Conservation (phyloP, 2,797 vertebrate genomes). For the Bovichtus diacanthus region DNA sequence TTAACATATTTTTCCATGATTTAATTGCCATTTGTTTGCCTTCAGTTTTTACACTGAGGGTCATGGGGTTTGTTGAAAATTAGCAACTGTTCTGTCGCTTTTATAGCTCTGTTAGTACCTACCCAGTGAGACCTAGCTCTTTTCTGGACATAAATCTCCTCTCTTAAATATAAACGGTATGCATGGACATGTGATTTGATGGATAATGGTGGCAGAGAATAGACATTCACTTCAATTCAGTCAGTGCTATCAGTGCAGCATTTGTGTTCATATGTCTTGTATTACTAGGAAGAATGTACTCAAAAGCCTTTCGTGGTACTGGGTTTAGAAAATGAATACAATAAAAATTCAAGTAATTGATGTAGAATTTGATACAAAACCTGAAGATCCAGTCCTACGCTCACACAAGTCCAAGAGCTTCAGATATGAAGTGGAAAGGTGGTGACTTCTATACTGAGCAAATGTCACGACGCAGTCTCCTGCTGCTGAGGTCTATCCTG, state of each 20-base stretch:
- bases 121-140: background rate
- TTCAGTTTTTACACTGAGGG: conserved; percentile 35
- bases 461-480: conserved; percentile 28
- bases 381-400: background rate
- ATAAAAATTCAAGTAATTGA: too few species aligned
- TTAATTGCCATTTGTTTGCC: conserved; percentile 66
- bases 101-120: conserved; percentile 12
- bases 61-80: conserved; percentile 54
- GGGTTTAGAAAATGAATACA: background rate
- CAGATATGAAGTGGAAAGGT: conserved; percentile 31
- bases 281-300: background rate
- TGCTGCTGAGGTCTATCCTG: conserved; percentile 39
- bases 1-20: conserved; percentile 59
- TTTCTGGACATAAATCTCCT: background rate
- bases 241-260: background rate
- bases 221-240: background rate
- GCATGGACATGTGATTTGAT: background rate
- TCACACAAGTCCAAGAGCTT: background rate
- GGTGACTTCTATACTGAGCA: conserved; percentile 43
- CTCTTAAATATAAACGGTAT: background rate
- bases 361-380: background rate
- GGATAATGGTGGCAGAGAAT: background rate
- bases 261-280: background rate
- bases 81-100: conserved; percentile 30
- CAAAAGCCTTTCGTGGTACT: background rate